phyloP scores from a whole-genome alignment of 2,113 vertebrate species.

The Vimba vimba region DNA sequence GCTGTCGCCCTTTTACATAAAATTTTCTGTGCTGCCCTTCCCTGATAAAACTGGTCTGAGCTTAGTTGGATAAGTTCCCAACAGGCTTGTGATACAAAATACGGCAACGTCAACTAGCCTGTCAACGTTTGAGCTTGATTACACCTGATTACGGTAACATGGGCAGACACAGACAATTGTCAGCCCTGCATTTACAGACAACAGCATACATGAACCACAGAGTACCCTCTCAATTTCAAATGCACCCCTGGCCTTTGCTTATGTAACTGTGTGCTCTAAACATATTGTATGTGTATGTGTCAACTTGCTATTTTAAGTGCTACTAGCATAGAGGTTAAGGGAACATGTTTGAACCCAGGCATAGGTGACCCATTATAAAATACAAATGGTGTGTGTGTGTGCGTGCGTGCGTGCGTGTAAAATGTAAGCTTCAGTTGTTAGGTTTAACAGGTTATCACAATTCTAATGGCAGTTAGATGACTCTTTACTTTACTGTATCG shows the following conservation, averaged over 20 bases:
- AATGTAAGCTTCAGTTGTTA: background rate
- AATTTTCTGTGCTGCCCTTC: background rate
- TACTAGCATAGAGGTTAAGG: background rate
- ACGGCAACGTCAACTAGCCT: background rate
- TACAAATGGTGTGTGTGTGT: background rate
- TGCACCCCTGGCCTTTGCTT: background rate
- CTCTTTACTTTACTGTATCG: background rate
- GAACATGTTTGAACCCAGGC: background rate
- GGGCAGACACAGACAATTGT: background rate
- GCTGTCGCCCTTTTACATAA: background rate
- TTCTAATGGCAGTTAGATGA: background rate
- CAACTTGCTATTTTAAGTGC: background rate
- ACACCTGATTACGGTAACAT: slow-evolving; percentile 1
- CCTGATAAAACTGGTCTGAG: background rate
- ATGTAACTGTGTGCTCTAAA: slow-evolving; percentile 5
- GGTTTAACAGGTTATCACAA: background rate
- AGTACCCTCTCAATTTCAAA: background rate
- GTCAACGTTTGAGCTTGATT: background rate
- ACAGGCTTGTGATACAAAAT: background rate
- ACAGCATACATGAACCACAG: background rate
- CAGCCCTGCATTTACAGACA: background rate
- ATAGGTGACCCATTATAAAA: background rate
- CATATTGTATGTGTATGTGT: background rate
- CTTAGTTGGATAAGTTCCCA: slow-evolving; percentile 4
- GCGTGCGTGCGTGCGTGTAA: no score